These are phyloP conservation scores for Myotis davidii DNA, from an alignment of 2,113 vertebrate genomes.

Conservation along the genomic window DNA sequence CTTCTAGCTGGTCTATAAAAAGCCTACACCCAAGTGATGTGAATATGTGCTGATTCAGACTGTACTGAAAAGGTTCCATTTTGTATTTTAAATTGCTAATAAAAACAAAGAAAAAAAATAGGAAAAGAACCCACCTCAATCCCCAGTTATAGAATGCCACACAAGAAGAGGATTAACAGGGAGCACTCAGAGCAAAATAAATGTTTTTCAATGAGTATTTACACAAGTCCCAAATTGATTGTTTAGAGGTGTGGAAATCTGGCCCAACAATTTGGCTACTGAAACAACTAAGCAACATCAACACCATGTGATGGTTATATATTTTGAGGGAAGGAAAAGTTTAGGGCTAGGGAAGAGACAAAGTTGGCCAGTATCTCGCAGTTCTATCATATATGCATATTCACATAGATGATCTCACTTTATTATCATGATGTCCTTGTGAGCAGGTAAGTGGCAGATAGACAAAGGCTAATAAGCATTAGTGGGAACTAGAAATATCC, in stretches of 20 bases:
- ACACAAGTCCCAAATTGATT: background rate
- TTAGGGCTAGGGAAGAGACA: background rate
- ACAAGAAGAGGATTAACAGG: slow-evolving; percentile 9
- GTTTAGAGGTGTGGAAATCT: background rate
- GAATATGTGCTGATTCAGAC: slow-evolving; percentile 67
- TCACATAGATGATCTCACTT: background rate
- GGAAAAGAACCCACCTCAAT: background rate
- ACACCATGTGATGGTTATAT: no score
- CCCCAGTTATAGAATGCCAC: background rate
- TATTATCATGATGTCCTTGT: background rate
- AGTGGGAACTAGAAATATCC: background rate
- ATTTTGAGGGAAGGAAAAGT: background rate
- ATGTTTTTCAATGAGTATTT: slow-evolving; percentile 2
- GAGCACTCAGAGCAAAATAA: background rate
- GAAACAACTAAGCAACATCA: background rate
- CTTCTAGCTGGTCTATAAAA: slow-evolving; percentile 75
- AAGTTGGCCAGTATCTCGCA: background rate
- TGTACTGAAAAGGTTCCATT: slow-evolving; percentile 51
- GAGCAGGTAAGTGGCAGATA: background rate
- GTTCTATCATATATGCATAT: background rate
- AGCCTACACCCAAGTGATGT: slow-evolving; percentile 49
- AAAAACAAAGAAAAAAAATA: background rate
- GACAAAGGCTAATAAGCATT: background rate
- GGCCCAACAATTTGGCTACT: background rate
- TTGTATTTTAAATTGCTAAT: slow-evolving; percentile 38